Percentiles rank a stretch among this genome's conserved stretches.
Evolutionary conservation across 2,797 vertebrate genomes (phyloP).

Genomic region (Enoplosus armatus): DNA sequence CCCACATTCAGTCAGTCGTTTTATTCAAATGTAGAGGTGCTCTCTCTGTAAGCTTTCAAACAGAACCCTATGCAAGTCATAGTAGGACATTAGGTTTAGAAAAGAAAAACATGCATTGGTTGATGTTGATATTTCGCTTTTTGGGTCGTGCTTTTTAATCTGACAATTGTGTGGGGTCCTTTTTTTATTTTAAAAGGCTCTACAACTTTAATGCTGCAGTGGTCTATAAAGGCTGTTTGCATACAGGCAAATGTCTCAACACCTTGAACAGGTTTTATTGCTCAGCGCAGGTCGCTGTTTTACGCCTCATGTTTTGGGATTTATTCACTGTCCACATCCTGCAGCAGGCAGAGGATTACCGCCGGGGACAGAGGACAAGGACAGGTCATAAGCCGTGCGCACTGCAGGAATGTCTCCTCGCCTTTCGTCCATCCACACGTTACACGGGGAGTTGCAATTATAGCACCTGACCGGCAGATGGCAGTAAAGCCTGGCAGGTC

Average conservation of each 20-base stretch:
- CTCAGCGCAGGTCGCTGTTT: background rate
- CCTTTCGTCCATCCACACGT: constrained; percentile 31
- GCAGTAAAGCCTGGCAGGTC: constrained; percentile 27
- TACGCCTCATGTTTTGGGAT: background rate
- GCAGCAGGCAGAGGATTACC: constrained; percentile 26
- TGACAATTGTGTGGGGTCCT: background rate
- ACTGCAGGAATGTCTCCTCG: constrained; percentile 74
- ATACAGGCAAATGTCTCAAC: constrained; percentile 19
- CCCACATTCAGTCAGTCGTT: constrained; percentile 50
- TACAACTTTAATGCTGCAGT: constrained; percentile 58
- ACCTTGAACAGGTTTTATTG: constrained; percentile 21
- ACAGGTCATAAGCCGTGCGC: constrained; percentile 66
- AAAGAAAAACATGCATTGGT: constrained; percentile 2
- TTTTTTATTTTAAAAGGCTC: background rate
- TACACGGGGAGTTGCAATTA: constrained; percentile 22
- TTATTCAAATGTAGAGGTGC: constrained; percentile 38
- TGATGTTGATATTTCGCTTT: background rate
- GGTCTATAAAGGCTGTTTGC: constrained; percentile 24
- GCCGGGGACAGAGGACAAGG: constrained; percentile 62
- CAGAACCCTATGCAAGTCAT: background rate
- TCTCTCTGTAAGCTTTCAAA: constrained; percentile 2
- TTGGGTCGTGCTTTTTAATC: background rate
- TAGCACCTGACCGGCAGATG: constrained; percentile 69
- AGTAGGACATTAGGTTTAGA: background rate
- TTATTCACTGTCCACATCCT: constrained; percentile 26